phyloP scores from a whole-genome alignment of 2,888 invertebrate genomes.

The Erebia epiphron region DNA sequence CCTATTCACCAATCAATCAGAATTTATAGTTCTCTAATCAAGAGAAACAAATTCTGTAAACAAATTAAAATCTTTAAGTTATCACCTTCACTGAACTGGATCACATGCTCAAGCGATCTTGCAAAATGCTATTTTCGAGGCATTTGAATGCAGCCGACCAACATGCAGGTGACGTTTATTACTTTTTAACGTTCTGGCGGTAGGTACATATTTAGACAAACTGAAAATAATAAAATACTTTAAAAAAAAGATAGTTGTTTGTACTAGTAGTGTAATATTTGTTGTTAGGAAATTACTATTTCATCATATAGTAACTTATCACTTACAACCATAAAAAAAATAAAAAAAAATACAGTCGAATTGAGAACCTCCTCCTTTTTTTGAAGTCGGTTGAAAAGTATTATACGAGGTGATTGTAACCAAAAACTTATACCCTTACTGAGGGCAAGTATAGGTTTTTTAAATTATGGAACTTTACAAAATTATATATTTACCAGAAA shows the following conservation, averaged over 20 bases:
- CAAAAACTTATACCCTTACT: too few relatives aligned
- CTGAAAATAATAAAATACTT: conserved; percentile 3
- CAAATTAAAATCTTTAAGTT: background rate
- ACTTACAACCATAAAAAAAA: too few relatives aligned
- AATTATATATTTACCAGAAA: too few relatives aligned
- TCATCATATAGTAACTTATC: too few relatives aligned
- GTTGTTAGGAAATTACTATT: too few relatives aligned
- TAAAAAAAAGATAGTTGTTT: background rate
- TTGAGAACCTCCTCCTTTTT: too few relatives aligned
- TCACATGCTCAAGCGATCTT: conserved; percentile 7
- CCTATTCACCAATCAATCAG: too few relatives aligned
- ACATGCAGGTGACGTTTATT: conserved; percentile 27
- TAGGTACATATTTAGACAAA: conserved; percentile 18
- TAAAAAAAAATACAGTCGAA: too few relatives aligned
- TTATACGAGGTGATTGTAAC: too few relatives aligned
- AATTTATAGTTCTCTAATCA: background rate
- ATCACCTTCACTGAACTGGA: background rate
- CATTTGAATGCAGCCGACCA: conserved; percentile 23
- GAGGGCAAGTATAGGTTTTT: too few relatives aligned
- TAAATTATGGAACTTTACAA: too few relatives aligned
- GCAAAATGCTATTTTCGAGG: conserved; percentile 25
- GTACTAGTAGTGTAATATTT: background rate
- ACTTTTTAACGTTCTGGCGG: conserved; percentile 20
- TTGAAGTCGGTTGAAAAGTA: too few relatives aligned
- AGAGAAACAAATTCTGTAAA: background rate